Evolutionary conservation across 2,113 vertebrate genomes (phyloP).

Genomic region (Rhizomys pruinosus): DNA sequence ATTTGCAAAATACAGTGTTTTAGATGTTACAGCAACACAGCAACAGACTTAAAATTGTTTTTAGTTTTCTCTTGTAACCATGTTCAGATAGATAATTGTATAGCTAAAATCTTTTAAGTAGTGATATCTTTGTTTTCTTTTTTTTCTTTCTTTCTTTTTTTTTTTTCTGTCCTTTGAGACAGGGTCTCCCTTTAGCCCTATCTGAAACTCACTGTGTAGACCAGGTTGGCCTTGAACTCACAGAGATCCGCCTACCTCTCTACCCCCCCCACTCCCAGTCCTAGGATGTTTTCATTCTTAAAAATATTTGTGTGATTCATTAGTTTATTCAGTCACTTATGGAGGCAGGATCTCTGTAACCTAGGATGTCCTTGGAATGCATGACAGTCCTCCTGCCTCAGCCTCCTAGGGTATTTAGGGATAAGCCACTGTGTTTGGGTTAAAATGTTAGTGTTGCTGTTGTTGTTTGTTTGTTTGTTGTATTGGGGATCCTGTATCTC

Average conservation of each 20-base stretch:
- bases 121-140: neutral
- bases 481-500: neutral
- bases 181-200: no score
- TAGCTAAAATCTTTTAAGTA: slow-evolving; percentile 11
- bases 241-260: no score
- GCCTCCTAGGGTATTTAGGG: neutral
- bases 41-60: slow-evolving; percentile 9
- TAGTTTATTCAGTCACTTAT: neutral
- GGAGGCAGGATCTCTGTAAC: no score
- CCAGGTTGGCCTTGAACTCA: no score
- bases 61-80: slow-evolving; percentile 2
- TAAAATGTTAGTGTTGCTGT: neutral
- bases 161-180: no score
- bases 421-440: neutral
- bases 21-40: neutral
- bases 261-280: no score
- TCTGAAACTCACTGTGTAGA: no score
- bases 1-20: slow-evolving; percentile 25
- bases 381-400: neutral
- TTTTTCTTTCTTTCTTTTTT: no score
- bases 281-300: no score
- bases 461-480: neutral
- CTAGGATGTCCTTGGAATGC: neutral
- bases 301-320: neutral
- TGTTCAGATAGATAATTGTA: slow-evolving; percentile 16